Evolutionary conservation across 2,113 vertebrate species (phyloP).

Genomic region (Silurus asotus): DNA sequence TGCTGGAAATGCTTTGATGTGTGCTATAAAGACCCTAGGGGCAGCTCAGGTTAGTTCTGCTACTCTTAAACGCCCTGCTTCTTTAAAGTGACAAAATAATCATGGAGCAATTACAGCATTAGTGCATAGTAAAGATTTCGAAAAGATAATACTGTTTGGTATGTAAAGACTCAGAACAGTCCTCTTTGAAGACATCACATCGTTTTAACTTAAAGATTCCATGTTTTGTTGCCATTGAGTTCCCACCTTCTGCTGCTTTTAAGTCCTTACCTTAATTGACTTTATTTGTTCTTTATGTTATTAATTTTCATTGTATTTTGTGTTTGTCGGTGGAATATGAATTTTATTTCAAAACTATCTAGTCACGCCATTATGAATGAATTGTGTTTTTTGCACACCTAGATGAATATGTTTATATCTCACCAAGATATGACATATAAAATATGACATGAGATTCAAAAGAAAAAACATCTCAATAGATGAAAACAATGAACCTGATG

Average conservation of each 20-base stretch:
- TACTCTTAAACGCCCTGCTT: slow-evolving; percentile 56
- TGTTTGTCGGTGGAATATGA: neutral
- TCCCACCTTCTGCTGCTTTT: neutral
- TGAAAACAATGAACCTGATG: slow-evolving; percentile 6
- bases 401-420: neutral
- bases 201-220: slow-evolving; percentile 6
- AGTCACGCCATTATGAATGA: too few species aligned
- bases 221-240: neutral
- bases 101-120: slow-evolving; percentile 48
- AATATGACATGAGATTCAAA: neutral
- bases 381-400: neutral
- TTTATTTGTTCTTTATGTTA: neutral
- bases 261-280: neutral
- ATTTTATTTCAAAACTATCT: neutral
- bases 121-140: slow-evolving; percentile 42
- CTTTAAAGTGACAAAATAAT: slow-evolving; percentile 67
- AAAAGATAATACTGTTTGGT: slow-evolving; percentile 54
- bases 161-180: slow-evolving; percentile 50
- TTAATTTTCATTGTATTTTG: neutral
- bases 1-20: slow-evolving; percentile 63
- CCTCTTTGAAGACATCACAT: slow-evolving; percentile 53
- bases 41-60: slow-evolving; percentile 54
- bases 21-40: slow-evolving; percentile 50
- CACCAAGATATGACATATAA: slow-evolving; percentile 6
- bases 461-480: neutral